These are phyloP conservation scores for Zapornia atra DNA, from an alignment of 2,113 vertebrate genomes.

Conservation along the genomic window DNA sequence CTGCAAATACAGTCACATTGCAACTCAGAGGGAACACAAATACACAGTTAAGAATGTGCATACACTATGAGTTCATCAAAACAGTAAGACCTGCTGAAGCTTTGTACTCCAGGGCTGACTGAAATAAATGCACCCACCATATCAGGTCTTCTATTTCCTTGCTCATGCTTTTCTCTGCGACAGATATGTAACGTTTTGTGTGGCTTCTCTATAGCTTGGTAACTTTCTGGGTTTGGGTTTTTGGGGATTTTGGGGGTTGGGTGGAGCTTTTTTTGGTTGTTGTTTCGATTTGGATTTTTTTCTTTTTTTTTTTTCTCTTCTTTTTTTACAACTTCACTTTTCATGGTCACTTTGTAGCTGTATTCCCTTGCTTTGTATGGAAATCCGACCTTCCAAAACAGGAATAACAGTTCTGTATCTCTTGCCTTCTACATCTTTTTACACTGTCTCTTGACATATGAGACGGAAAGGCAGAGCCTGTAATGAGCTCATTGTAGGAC, in stretches of 20 bases:
- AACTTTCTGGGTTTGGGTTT: not conserved
- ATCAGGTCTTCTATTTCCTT: not conserved
- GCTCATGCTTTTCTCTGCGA: not conserved
- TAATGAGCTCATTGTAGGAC: not conserved
- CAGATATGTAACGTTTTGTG: not conserved
- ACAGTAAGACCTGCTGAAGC: not conserved
- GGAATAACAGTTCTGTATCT: not conserved
- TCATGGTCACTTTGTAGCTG: not conserved
- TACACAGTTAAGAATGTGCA: not conserved
- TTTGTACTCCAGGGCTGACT: not conserved
- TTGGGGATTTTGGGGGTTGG: too few relatives aligned
- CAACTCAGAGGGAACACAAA: not conserved
- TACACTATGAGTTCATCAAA: not conserved
- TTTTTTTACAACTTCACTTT: not conserved
- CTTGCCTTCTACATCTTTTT: not conserved
- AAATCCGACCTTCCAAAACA: not conserved
- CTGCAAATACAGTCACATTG: not conserved
- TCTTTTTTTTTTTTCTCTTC: too few relatives aligned
- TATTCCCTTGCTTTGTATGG: not conserved
- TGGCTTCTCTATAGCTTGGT: not conserved
- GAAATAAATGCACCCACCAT: not conserved
- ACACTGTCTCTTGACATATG: not conserved
- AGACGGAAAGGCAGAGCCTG: not conserved
- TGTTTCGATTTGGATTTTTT: not conserved
- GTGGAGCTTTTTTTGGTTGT: too few relatives aligned